Evolutionary conservation across 2,888 invertebrate genomes (phyloP).

Genomic region (Lamproptera curius): DNA sequence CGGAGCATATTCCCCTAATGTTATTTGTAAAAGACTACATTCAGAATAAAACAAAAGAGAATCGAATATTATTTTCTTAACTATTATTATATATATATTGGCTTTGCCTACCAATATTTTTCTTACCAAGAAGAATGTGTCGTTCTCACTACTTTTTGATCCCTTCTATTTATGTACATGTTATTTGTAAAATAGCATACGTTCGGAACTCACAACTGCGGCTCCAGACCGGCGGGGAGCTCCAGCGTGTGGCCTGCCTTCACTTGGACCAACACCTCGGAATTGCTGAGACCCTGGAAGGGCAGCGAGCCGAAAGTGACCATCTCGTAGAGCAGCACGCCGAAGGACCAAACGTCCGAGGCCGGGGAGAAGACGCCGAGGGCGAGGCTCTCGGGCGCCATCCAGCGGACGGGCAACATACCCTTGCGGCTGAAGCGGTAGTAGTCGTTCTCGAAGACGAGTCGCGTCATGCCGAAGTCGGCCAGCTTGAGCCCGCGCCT

Average conservation of each 20-base stretch:
- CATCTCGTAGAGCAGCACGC: conserved; percentile 91
- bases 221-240: conserved; percentile 87
- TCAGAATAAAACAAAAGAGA: no score
- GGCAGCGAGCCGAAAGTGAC: conserved; percentile 95
- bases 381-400: conserved; percentile 93
- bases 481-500: conserved; percentile 86
- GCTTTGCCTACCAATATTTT: no score
- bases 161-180: no score
- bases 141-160: no score
- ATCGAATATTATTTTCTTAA: no score
- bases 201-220: conserved; percentile 86
- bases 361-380: conserved; percentile 90
- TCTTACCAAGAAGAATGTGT: no score
- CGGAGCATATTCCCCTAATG: no score
- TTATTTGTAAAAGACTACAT: no score
- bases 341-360: conserved; percentile 95
- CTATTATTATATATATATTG: no score
- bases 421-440: conserved; percentile 93
- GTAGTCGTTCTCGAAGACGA: conserved; percentile 92
- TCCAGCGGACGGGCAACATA: conserved; percentile 94
- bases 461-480: conserved; percentile 95
- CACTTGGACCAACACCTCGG: conserved; percentile 89
- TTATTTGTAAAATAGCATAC: no score
- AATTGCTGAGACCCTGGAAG: conserved; percentile 91
- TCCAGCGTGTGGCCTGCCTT: conserved; percentile 85